Base-by-base conservation (phyloP, 2,888 invertebrate genomes). In the Eupithecia centaureata region DNA sequence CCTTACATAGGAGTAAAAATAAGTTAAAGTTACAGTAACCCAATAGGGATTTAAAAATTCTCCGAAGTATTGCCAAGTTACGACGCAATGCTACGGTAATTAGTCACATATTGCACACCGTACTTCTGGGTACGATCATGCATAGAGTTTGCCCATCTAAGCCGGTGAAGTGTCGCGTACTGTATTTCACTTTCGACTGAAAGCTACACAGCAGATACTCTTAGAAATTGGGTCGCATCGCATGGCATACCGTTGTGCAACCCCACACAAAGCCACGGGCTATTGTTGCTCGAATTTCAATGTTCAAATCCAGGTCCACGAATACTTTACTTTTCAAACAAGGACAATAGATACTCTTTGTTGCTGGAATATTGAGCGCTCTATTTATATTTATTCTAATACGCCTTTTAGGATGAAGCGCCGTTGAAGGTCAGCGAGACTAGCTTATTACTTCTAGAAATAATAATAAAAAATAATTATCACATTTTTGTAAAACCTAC, bases 171-270 rank as follows among this genome's bases (percentile, higher is more conserved):
- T 58, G 58, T 79, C 77, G 80, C 80, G 82, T 79, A 69, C 60
- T 61, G 63, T 22, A 47, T 47, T 47, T 47, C 22, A 47, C 22
- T 80, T 85, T 85, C 84, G 81, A 84, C 80, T 84, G 80, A 83
- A 83, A 84, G 81, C 81, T 68, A 81, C 78, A 76, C 38, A 65
- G 18, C 77, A 79, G 77, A 78, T 79, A 76, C 76, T 77, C 77
- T 76, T 81, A 80, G 80, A 82, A 86, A 85, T 85, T 82, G 77
- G 85, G 85, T 82, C 86, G 81, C 80, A 80, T 82, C 86, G 61
- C 51, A 38, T 52, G 22, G 80, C 79, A 80, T 80, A 76, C 79
- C 79, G 69, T 80, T 82, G 80, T 76, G 77, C 73, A 80, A 80
- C 73, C 82, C 80, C 79, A 65, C 73, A 66, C 63, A 69, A 69